phyloP scores from a whole-genome alignment of 2,797 vertebrate genomes.

The Sylvilagus floridanus region DNA sequence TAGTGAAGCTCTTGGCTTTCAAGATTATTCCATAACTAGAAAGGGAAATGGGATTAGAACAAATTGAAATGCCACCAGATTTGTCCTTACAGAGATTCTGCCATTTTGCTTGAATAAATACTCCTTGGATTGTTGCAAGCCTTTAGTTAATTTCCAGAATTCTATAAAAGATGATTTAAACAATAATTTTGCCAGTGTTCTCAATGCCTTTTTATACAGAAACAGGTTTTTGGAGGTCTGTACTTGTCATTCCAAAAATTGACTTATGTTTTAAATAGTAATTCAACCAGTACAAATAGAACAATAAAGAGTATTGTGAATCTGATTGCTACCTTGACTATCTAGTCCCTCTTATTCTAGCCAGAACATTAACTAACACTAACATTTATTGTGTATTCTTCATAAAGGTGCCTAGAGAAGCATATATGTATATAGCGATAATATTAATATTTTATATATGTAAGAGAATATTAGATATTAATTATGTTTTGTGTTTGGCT shows the following conservation, averaged over 20 bases:
- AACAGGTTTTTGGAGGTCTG: not conserved
- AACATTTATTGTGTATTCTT: not conserved
- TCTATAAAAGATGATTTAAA: constrained; percentile 27
- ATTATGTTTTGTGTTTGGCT: not conserved
- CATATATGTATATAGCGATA: not conserved
- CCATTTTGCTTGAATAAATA: constrained; percentile 7
- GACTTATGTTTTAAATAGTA: not conserved
- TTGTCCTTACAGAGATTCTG: not conserved
- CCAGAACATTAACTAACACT: constrained; percentile 25
- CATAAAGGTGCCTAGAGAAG: constrained; percentile 8
- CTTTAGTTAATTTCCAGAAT: constrained; percentile 45
- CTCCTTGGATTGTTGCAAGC: not conserved
- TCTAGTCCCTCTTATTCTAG: not conserved
- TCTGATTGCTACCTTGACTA: not conserved
- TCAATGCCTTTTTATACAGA: not conserved
- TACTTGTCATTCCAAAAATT: not conserved
- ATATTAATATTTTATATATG: not conserved
- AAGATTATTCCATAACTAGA: not conserved
- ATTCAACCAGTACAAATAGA: constrained; percentile 31
- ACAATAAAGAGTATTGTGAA: not conserved
- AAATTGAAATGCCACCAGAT: not conserved
- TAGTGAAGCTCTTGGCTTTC: not conserved
- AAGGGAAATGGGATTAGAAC: not conserved
- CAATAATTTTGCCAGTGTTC: not conserved
- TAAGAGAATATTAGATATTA: not conserved